Evolutionary conservation across 2,888 invertebrate species (phyloP).

Genomic region (Herminia tarsipennalis): DNA sequence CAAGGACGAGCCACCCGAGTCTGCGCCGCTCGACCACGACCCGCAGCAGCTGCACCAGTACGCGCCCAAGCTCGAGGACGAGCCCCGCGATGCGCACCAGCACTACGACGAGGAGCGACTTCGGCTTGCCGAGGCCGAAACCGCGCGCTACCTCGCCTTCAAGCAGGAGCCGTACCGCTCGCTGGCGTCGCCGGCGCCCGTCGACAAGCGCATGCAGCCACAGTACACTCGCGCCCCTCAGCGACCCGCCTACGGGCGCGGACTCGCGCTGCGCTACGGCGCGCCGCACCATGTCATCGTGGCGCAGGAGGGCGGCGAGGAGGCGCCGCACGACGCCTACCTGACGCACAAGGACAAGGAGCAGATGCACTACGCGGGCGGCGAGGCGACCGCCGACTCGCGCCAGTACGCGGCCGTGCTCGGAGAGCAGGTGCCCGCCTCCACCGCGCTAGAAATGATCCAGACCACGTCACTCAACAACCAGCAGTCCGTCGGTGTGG

Average conservation of each 20-base stretch:
- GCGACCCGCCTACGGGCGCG: conserved; percentile 55
- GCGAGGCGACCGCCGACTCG: conserved; percentile 46
- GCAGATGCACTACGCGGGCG: conserved; percentile 60
- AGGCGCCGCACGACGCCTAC: conserved; percentile 65
- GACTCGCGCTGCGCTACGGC: conserved; percentile 67
- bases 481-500: conserved; percentile 73
- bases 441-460: conserved; percentile 72
- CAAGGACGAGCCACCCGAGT: conserved; percentile 74
- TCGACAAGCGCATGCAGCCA: conserved; percentile 53
- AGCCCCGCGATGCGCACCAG: conserved; percentile 49
- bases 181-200: conserved; percentile 44
- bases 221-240: conserved; percentile 52
- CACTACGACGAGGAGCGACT: conserved; percentile 72
- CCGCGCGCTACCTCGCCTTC: conserved; percentile 74
- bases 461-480: conserved; percentile 69
- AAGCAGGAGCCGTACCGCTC: conserved; percentile 73
- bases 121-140: conserved; percentile 67
- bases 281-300: conserved; percentile 71
- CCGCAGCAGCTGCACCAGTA: conserved; percentile 56
- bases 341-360: conserved; percentile 62
- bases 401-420: conserved; percentile 66
- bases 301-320: conserved; percentile 61
- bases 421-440: conserved; percentile 55
- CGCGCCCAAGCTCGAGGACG: conserved; percentile 58
- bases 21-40: conserved; percentile 51